Conservation (phyloP, 2,888 invertebrate species). For the Oegoconia quadripuncta region DNA sequence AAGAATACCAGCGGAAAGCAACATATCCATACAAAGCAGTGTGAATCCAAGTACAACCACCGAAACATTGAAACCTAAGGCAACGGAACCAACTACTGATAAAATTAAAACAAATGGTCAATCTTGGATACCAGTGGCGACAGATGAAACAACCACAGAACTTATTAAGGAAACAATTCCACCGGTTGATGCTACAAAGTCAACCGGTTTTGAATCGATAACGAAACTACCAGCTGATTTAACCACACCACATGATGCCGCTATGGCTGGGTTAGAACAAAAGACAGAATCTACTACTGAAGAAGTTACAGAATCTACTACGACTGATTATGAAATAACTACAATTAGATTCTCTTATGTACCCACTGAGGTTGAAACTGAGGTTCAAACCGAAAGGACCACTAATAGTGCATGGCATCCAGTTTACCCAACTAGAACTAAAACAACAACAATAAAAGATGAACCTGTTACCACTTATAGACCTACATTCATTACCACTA, state of each 20-base stretch:
- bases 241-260: constrained; percentile 66
- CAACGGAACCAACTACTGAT: constrained; percentile 19
- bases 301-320: constrained; percentile 32
- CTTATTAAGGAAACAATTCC: constrained; percentile 44
- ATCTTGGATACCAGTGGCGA: constrained; percentile 43
- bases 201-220: constrained; percentile 71
- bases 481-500: constrained; percentile 54
- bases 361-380: constrained; percentile 47
- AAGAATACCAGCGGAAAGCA: constrained; percentile 54
- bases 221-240: constrained; percentile 66
- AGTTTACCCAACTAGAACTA: constrained; percentile 50
- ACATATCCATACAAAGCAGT: constrained; percentile 51
- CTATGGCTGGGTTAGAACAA: constrained; percentile 39
- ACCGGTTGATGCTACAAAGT: constrained; percentile 49
- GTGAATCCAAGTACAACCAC: constrained; percentile 34
- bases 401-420: constrained; percentile 51
- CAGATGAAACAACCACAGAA: constrained; percentile 29
- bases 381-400: constrained; percentile 28
- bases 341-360: constrained; percentile 68
- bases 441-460: constrained; percentile 41
- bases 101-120: constrained; percentile 32
- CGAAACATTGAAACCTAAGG: constrained; percentile 26
- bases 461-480: constrained; percentile 64
- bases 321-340: constrained; percentile 62
- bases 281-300: constrained; percentile 38